Conservation (phyloP, 2,797 vertebrate genomes). For the Danio tinwini region DNA sequence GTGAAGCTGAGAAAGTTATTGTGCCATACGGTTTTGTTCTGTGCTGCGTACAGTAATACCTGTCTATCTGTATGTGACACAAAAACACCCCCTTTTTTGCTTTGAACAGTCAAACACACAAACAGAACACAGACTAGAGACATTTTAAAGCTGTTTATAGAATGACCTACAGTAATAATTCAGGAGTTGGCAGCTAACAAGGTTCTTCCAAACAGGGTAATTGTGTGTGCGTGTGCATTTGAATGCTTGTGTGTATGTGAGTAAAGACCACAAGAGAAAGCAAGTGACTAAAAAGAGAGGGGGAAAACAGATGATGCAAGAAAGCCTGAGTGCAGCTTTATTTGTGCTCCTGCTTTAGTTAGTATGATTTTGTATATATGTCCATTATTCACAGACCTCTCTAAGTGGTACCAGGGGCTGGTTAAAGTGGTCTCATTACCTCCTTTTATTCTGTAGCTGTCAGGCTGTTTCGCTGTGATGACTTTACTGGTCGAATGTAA, state of each 20-base stretch:
- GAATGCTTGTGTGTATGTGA: not conserved
- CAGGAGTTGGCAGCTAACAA: not conserved
- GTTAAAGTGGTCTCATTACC: conserved; percentile 20
- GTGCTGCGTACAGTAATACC: not conserved
- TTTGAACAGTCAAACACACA: not conserved
- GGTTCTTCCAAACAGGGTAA: not conserved
- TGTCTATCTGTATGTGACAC: not conserved
- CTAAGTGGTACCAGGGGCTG: conserved; percentile 5
- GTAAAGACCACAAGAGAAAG: not conserved
- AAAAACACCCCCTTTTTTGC: not conserved
- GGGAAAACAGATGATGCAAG: not conserved
- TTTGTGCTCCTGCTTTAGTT: not conserved
- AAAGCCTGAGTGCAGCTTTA: not conserved
- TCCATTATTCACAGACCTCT: conserved; percentile 25
- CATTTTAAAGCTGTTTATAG: conserved; percentile 28
- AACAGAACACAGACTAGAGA: not conserved
- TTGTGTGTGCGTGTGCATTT: not conserved
- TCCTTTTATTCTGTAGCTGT: conserved; percentile 14
- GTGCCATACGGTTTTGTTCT: not conserved
- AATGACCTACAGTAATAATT: conserved; percentile 30
- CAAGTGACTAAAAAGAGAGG: not conserved
- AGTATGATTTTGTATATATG: conserved; percentile 8
- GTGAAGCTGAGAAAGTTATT: not conserved
- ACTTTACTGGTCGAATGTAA: conserved; percentile 12
- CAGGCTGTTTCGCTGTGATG: conserved; percentile 16